Base-by-base conservation (phyloP, 35 echinoderm and acorn worm genomes). In the Stichopus chloronotus region DNA sequence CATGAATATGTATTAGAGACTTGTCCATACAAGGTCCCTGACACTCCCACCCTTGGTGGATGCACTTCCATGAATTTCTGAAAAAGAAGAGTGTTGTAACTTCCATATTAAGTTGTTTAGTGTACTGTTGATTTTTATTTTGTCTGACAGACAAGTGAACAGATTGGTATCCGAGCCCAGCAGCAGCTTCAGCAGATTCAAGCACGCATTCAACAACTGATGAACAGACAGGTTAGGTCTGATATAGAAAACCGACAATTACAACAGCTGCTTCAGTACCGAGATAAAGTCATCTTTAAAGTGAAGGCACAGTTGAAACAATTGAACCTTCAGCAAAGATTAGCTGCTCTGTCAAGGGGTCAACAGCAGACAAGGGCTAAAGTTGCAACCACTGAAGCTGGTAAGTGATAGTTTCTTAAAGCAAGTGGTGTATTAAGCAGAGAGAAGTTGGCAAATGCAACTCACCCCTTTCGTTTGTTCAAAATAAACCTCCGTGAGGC, bases 111-210 rank as follows among this genome's bases (percentile, higher is more conserved):
- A 43, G 30, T 43, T 43, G 0, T 43, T 43, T 43, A 43, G 30
- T 43, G 1, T 43, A 43, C 30, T 43, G 30, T 43, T 43, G 30
- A 43, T 43, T 43, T 43, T 43, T 43, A 43, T 43, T 43, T 1
- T 43, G 30, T 43, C 1, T 74, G 14, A 53, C 84, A 93, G 78
- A 92, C 91, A 5, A 52, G 85, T 14, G 90, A 93, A 13, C 94
- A 97, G 80, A 90, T 98, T 56, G 94, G 91, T 78, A 77, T 95
- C 72, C 92, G 92, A 56, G 84, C 94, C 0, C 97, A 99, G 83
- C 80, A 95, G 81, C 92, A 94, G 69, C 85, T 99, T 4, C 97
- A 95, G 52, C 81, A 89, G 25, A 91, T 99, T 21, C 93, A 96
- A 65, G 92, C 81, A 53, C 92, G 94, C 57, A 95, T 99, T 6